Evolutionary conservation across 2,113 vertebrate genomes (phyloP), one percentile per base, ranked within the genome.

Genomic region (Ellobius talpinus): DNA sequence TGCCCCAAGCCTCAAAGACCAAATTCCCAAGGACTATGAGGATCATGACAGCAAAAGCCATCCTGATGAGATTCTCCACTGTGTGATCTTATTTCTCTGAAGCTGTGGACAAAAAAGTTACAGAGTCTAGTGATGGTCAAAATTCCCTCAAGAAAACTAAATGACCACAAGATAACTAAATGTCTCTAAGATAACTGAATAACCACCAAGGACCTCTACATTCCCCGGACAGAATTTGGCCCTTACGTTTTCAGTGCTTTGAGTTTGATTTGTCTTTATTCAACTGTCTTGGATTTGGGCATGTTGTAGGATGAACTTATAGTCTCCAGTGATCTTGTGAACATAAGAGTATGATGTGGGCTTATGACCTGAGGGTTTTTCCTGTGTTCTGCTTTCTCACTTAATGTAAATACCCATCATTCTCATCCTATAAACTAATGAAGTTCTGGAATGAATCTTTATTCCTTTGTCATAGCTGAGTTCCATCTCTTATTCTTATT

Each of bases 181-280:
- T 29, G 26, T 65, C 29, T 11, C 9, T 11, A 70, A 29, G 24
- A 29, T 11, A 11, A 65, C 9, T 29, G 8, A 65, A 65, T 65
- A 2, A 3, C 73, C 23, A 74, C 4, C 72, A 3, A 12, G 21
- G 9, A 7, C 10, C 23, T 2, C 11, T 26, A 0, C 23, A 23
- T 2, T 45, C 10, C 11, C 73, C 2, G 11, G 1, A 76, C 39
- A 45, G 4, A 45, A 26, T 4, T 39, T 76, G n/a, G 23, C 10
- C 1, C 10, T 3, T 74, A 9, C 26, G 23, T 13, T 42, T 42
- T 39, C 10, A 4, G n/a, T 74, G 72, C 1, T 31, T 29, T 74
- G 21, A 74, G 21, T 74, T 42, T 74, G 72, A 74, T 11, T 74
- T 11, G 1, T 74, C 7, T 74, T 74, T 42, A 42, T 42, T 74